Base-by-base conservation (phyloP, 2,113 vertebrate genomes). In the Xyrauchen texanus region DNA sequence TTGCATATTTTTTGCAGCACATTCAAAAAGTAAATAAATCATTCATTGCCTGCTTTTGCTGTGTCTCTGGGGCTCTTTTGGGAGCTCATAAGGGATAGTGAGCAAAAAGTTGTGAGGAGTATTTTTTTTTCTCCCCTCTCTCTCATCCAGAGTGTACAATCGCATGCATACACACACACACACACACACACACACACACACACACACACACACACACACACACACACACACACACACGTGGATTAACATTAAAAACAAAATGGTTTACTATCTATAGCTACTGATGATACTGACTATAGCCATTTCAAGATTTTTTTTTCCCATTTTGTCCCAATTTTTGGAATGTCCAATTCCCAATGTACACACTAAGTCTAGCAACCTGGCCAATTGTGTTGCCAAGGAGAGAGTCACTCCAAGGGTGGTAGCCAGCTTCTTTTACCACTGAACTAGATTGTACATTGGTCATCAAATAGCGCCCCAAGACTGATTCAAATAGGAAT, bases 1-100 rank as follows among this genome's bases (percentile, higher is more conserved):
- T 78, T 81, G 82, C 80, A 83, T 79, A 83, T 90, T 86, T 86
- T 86, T 88, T 83, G 80, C 70, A 63, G 68, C 62, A 51, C 42
- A 34, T 86, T 85, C 82, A 82, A 52, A 87, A 86, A 79, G 84
- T 81, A 77, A 80, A 89, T 90, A 79, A 89, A 90, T 88, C 78
- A 90, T 91, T 89, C 77, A 89, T 87, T 61, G 47, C 61, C 86
- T 84, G 82, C 61, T 75, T 55, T 84, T 82, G 73, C 79, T 53
- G 58, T 66, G 70, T 81, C 88, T 85, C 80, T 52, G 51, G 81
- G 72, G 11, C 49, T 65, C 85, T 77, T 85, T 78, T 68, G 61
- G 75, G 47, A 84, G 73, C 77, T 57, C 7, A 42, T 81, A 72
- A 82, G 81, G 60, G 70, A 82, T 82, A 77, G 64, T 75, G 77